Evolutionary conservation across 2,797 vertebrate genomes (phyloP).

Genomic region (Darevskia mixta): DNA sequence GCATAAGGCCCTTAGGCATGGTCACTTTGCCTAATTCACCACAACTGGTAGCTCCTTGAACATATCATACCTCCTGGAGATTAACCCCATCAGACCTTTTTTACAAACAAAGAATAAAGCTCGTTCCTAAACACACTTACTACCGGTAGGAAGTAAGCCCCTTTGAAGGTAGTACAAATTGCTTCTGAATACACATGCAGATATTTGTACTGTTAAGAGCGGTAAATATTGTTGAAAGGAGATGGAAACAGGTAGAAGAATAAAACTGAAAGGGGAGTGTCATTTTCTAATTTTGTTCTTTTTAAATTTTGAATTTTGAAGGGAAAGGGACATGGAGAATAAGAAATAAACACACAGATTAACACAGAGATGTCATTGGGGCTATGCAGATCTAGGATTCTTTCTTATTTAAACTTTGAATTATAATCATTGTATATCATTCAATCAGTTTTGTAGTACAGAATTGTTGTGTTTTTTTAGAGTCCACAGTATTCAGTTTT

Average conservation of each 20-base stretch:
- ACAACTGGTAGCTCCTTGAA: neutral
- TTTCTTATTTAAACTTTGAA: neutral
- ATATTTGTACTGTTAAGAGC: neutral
- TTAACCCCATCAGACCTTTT: neutral
- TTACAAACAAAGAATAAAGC: neutral
- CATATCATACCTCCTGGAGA: neutral
- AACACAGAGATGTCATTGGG: neutral
- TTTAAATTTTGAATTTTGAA: neutral
- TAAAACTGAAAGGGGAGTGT: too few species aligned
- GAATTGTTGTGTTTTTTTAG: neutral
- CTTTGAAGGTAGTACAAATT: neutral
- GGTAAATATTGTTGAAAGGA: neutral
- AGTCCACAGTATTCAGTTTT: conserved; percentile 10
- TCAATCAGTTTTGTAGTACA: neutral
- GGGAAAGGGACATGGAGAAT: neutral
- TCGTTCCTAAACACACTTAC: neutral
- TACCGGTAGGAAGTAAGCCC: neutral
- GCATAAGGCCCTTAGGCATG: neutral
- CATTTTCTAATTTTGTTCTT: neutral
- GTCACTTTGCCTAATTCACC: neutral
- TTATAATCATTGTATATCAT: neutral
- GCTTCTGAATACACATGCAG: neutral
- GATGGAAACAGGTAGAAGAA: neutral
- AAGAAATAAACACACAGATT: neutral
- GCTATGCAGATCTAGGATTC: neutral